Percentiles rank a stretch among this genome's conserved stretches.
These are phyloP conservation scores for Caenorhabditis plicata DNA, from an alignment of 2,888 invertebrate species.

Conservation along the genomic window DNA sequence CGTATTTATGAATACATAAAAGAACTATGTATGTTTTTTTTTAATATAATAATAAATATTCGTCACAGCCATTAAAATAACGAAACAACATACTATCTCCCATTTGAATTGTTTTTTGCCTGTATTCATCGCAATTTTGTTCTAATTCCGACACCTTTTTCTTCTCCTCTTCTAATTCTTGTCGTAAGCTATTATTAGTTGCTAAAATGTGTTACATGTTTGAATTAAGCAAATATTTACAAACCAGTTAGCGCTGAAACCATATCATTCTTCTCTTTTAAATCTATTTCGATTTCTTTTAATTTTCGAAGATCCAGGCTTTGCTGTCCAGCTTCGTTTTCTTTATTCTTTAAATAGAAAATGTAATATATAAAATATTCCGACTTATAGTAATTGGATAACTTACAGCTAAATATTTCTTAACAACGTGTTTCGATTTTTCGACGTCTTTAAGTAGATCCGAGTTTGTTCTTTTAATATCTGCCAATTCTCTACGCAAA, in stretches of 20 bases:
- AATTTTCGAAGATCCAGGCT: conserved; percentile 27
- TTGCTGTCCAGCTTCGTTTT: conserved; percentile 4
- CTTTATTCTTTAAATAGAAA: not conserved
- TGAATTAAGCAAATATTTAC: not conserved
- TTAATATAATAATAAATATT: too few relatives aligned
- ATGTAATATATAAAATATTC: too few relatives aligned
- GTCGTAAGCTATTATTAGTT: conserved; percentile 1
- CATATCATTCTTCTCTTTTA: conserved; percentile 16
- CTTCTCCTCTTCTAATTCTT: conserved; percentile 16
- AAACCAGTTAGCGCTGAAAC: conserved; percentile 5
- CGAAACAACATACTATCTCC: too few relatives aligned
- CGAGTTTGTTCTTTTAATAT: not conserved
- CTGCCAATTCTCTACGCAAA: conserved; percentile 6
- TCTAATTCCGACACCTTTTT: conserved; percentile 8
- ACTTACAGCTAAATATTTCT: not conserved
- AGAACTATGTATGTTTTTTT: too few relatives aligned
- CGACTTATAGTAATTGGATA: not conserved
- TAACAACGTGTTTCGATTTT: not conserved
- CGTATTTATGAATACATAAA: too few relatives aligned
- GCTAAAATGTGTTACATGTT: not conserved
- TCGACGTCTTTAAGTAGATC: conserved; percentile 8
- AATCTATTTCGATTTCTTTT: conserved; percentile 16
- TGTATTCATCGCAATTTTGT: too few relatives aligned
- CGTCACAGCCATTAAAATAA: too few relatives aligned
- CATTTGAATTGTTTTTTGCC: too few relatives aligned